phyloP scores from a whole-genome alignment of 2,888 invertebrate genomes.

The Nudaria mundana region DNA sequence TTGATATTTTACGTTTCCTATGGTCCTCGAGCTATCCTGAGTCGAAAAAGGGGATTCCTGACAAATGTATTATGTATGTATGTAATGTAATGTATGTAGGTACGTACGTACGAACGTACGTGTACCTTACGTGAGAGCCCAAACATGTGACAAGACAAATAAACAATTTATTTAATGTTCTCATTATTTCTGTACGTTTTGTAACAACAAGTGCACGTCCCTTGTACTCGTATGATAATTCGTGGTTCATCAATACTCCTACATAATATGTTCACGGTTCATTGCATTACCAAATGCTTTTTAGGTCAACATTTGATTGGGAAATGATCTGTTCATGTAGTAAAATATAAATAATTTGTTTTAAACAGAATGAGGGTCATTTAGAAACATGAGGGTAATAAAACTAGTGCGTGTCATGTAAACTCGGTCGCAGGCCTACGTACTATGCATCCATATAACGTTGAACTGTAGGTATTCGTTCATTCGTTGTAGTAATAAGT shows the following conservation, averaged over 20 bases:
- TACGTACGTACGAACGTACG: no score
- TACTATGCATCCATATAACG: constrained; percentile 45
- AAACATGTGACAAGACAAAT: no score
- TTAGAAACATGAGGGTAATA: constrained; percentile 81
- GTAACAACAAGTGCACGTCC: constrained; percentile 23
- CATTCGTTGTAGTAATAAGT: constrained; percentile 21
- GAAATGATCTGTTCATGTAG: constrained; percentile 77
- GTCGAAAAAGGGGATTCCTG: no score
- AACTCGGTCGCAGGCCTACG: constrained; percentile 70
- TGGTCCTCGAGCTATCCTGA: no score
- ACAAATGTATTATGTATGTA: no score
- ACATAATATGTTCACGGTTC: constrained; percentile 71
- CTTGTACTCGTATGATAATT: constrained; percentile 43
- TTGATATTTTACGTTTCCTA: no score
- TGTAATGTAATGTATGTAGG: no score
- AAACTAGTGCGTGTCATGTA: constrained; percentile 78
- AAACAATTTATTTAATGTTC: no score
- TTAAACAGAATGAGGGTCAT: constrained; percentile 78
- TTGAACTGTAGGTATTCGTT: constrained; percentile 48
- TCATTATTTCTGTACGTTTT: no score
- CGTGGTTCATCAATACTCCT: constrained; percentile 56
- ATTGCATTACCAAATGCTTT: constrained; percentile 73
- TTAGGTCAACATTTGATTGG: constrained; percentile 77
- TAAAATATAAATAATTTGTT: constrained; percentile 81
- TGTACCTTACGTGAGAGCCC: no score